phyloP scores from a whole-genome alignment of 2,113 vertebrate species.

The Brachyistius frenatus region DNA sequence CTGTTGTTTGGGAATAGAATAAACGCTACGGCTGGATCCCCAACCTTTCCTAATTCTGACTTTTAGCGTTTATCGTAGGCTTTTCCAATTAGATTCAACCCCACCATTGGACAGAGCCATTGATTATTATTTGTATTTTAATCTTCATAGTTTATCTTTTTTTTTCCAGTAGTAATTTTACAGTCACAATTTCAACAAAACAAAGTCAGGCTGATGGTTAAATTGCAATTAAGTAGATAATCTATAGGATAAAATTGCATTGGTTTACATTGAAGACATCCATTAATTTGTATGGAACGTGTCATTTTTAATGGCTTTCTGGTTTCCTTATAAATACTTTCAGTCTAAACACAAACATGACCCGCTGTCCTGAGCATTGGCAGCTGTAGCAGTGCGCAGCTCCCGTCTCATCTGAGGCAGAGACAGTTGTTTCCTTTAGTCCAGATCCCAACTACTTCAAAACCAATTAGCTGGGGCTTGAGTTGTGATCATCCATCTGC shows the following conservation, averaged over 20 bases:
- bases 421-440: slow-evolving; percentile 69
- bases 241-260: neutral
- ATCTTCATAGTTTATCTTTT: too few species aligned
- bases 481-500: slow-evolving; percentile 67
- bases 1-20: slow-evolving; percentile 35
- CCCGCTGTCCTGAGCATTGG: slow-evolving; percentile 42
- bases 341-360: slow-evolving; percentile 72
- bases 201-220: neutral
- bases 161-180: too few species aligned
- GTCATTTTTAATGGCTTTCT: slow-evolving; percentile 65
- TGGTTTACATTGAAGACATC: slow-evolving; percentile 1
- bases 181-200: too few species aligned
- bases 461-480: slow-evolving; percentile 79
- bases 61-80: neutral
- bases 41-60: slow-evolving; percentile 7
- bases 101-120: too few species aligned
- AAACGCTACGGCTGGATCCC: slow-evolving; percentile 42
- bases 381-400: slow-evolving; percentile 59
- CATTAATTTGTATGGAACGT: neutral
- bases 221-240: neutral
- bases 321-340: slow-evolving; percentile 74
- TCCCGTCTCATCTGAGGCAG: slow-evolving; percentile 45
- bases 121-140: too few species aligned
- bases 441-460: slow-evolving; percentile 61
- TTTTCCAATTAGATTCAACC: neutral